Conservation (phyloP, 2,797 vertebrate species). For the Molossus molossus region DNA sequence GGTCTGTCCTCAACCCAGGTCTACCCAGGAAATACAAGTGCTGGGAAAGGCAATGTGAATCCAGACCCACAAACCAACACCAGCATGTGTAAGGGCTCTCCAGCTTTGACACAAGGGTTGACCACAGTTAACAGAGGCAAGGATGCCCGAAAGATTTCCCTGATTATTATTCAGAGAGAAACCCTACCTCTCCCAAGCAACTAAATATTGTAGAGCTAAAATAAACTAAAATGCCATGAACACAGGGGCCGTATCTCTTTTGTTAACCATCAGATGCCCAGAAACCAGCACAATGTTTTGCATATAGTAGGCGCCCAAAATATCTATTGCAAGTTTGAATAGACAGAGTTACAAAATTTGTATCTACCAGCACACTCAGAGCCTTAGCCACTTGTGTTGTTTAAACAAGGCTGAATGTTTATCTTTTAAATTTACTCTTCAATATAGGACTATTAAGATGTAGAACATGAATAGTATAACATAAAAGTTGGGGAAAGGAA, state of each 20-base stretch:
- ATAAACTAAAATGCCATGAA: not conserved
- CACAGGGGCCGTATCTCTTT: not conserved
- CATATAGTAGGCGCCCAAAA: not conserved
- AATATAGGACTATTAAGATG: not conserved
- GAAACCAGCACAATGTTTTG: not conserved
- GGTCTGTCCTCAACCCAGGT: not conserved
- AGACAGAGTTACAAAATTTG: not conserved
- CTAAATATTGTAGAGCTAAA: not conserved
- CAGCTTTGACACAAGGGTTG: not conserved
- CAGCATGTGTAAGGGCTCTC: not conserved
- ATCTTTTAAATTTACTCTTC: constrained; percentile 29
- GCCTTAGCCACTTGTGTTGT: not conserved
- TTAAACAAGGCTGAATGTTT: constrained; percentile 6
- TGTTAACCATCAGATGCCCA: not conserved
- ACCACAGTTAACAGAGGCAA: not conserved
- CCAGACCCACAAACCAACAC: not conserved
- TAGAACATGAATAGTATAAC: not conserved
- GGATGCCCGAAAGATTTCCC: not conserved
- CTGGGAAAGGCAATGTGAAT: not conserved
- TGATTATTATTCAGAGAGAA: not conserved
- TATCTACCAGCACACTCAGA: not conserved
- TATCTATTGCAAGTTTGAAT: not conserved
- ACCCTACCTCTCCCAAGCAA: not conserved
- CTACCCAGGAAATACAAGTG: not conserved
- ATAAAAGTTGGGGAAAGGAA: not conserved